Base-by-base conservation (phyloP, 2,797 vertebrate species). In the Sphaeramia orbicularis region DNA sequence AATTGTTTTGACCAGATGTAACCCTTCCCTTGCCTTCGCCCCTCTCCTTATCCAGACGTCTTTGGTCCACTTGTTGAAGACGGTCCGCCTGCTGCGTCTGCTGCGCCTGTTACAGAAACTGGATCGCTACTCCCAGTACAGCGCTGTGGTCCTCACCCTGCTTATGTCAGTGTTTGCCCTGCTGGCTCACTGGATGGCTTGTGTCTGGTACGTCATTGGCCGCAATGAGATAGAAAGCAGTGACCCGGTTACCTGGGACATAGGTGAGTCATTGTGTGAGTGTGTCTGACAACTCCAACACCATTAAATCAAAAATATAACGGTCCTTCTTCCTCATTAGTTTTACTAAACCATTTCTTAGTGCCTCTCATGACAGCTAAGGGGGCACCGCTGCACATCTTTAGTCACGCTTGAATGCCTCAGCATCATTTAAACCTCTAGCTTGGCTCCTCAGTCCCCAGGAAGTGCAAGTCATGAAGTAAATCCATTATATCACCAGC, bases 101-200 rank as follows among this genome's bases (percentile, higher is more conserved):
- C 93, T 99, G 79, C 94, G 97, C 65, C 89, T 99, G 79, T 89
- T 99, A 48, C 97, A 98, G 91, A 99, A 98, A 83, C 90, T 99
- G 89, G 97, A 99, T 59, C 95, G 96, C 1, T 98, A 99, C 89
- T 98, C 97, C 0, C 97, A 98, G 93, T 97, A 98, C 95, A 98
- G 97, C 0, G 95, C 97, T 0, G 95, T 98, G 94, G 96, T 99
- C 65, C 95, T 99, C 64, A 97, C 96, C 0, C 92, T 99, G 63
- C 96, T 99, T 59, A 99, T 97, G 96, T 97, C 96, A 2, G 95
- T 96, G 88, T 99, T 99, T 4, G 97, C 96, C 0, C 94, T 99
- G 84, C 93, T 99, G 45, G 97, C 97, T 7, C 97, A 99, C 89
- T 99, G 97, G 97, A 95, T 99, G 95, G 97, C 97, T 16, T 99